Conservation (phyloP, 2,888 invertebrate species). For the Endotricha flammealis region DNA sequence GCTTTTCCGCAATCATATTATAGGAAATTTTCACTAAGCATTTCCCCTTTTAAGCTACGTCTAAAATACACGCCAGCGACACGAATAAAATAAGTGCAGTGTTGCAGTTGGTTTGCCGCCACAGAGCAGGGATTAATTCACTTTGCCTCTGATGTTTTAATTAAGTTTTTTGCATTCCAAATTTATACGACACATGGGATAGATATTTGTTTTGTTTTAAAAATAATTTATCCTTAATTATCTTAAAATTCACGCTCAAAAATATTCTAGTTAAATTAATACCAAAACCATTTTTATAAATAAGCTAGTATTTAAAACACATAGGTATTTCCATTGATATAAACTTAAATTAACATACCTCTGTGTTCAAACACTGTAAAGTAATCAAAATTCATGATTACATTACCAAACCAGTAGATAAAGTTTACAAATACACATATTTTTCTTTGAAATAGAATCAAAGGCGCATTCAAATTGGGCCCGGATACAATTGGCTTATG, state of each 20-base stretch:
- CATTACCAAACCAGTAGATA: neutral
- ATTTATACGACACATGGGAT: neutral
- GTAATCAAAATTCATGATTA: neutral
- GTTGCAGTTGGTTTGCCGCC: conserved; percentile 48
- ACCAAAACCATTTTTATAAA: too few species aligned
- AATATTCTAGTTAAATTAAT: too few species aligned
- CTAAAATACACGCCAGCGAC: conserved; percentile 55
- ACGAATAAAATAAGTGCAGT: conserved; percentile 60
- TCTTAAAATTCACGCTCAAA: too few species aligned
- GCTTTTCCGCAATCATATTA: conserved; percentile 23
- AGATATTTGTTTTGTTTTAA: conserved; percentile 3
- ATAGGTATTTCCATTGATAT: too few species aligned
- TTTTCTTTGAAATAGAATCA: conserved; percentile 14
- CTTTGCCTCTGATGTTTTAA: conserved; percentile 58
- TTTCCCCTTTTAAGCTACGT: conserved; percentile 54
- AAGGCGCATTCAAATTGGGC: conserved; percentile 21
- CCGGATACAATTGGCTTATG: conserved; percentile 54
- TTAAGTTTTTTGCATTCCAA: conserved; percentile 38
- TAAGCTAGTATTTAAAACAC: too few species aligned
- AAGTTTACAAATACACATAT: conserved; percentile 6
- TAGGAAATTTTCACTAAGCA: conserved; percentile 45
- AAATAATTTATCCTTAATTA: neutral
- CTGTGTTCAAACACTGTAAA: neutral
- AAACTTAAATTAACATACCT: too few species aligned
- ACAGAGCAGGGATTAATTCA: conserved; percentile 49